Base-by-base conservation (phyloP, 2,113 vertebrate genomes). In the Thalassoma bifasciatum region DNA sequence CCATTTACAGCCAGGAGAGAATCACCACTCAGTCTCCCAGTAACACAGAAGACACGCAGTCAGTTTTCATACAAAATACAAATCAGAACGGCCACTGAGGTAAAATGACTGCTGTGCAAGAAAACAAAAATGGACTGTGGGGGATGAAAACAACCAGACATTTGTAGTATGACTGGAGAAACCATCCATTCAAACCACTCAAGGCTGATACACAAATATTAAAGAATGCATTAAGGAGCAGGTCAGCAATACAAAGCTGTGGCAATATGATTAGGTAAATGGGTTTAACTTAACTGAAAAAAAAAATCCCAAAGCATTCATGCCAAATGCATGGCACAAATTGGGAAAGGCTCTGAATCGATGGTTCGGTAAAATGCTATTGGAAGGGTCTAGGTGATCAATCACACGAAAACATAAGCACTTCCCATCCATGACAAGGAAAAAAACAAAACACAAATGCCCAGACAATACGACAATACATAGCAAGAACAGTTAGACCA, bases 1-100 rank as follows among this genome's bases (percentile, higher is more conserved):
- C 57, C 56, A 71, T 74, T 75, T 54, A 63, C 56, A 66, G 70
- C 77, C 23, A 44, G 46, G 68, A 66, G 71, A 77, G 57, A 67
- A 60, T 60, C 75, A 53, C 38, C 60, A 52, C 22, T 37, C 51
- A 64, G 46, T 71, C 62, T 63, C 78, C 30, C 60, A 59, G 42
- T 75, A 40, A 54, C 65, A 72, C 57, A 16, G 46, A 47, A 59
- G 38, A 19, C 50, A 72, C 42, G 49, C 57, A 71, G 52, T 24
- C 64, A 21, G 38, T 60, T 57, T 30, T 30, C 16, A 38, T 2
- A 46, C 13, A 12, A 52, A 21, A 59, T 10, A 66, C 13, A 37
- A 36, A 46, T 37, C 10, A 3, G 13, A 16, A 9, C 6, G 8
- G 3, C 46, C 1, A 3, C 50, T 19, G 38, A 63, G 19, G 8